Evolutionary conservation across 2,113 vertebrate genomes (phyloP), one percentile per base, ranked within the genome.

Genomic region (Calypte anna): DNA sequence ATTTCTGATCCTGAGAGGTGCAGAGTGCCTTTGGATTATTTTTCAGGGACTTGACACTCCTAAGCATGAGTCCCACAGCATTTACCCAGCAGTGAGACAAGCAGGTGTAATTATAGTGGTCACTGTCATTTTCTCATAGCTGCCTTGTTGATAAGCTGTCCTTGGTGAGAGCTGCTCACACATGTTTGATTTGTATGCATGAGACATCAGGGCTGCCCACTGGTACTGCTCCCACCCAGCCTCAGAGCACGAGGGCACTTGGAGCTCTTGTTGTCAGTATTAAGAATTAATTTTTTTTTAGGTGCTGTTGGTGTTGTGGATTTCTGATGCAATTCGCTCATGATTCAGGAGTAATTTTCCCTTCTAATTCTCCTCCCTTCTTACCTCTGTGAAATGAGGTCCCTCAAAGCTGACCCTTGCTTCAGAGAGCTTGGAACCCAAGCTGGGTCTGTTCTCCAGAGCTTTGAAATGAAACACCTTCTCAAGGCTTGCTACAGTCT

Each of bases 121-220:
- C 58, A 91, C 75, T 87, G 74, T 92, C 20, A 2, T 81, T 90
- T 94, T 86, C 91, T 72, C 69, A 4, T 53, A 69, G 68, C 53
- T 58, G 51, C 67, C 67, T 92, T 27, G 77, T 86, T 91, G 94
- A 92, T 88, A 86, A 95, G 62, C 79, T 66, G 46, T 22, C 69
- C 66, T 70, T 27, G 70, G 27, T 21, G 33, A 77, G 68, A 58
- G 43, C 53, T 74, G 57, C 46, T 86, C 86, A 38, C 0, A 4
- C 48, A 66, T 57, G 24, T 25, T 51, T 0, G 2, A 43, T 48
- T 28, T 31, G 48, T 13, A 1, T 9, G 58, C 2, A 3, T 61
- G 10, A 55, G 46, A n/a, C 44, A 36, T 27, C 61, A 15, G 55
- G 40, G 75, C 59, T 83, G 55, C 70, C 67, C 6, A 1, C 84